A percentile compares a stretch with the other conserved stretches of the same genome.
These are phyloP conservation scores for Lumbricus terrestris DNA, from an alignment of 2,888 invertebrate species.

Conservation along the genomic window DNA sequence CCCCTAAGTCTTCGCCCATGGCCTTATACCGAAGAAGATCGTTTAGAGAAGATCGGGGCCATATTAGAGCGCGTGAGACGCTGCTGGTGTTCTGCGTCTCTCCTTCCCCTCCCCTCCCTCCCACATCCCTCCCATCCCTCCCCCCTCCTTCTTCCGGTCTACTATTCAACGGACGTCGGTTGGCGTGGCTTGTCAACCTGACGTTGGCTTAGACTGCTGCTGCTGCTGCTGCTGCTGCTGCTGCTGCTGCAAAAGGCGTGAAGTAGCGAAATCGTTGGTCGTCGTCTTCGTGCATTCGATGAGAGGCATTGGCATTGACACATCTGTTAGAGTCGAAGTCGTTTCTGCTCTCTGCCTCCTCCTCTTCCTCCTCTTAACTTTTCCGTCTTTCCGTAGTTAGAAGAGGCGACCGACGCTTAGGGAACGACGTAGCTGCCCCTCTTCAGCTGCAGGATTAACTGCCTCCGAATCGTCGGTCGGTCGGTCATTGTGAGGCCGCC, in stretches of 20 bases:
- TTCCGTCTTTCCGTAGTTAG: too few relatives aligned
- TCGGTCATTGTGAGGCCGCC: background rate
- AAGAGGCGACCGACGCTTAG: background rate
- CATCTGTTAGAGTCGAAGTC: too few relatives aligned
- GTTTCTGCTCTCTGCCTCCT: too few relatives aligned
- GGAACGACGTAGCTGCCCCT: background rate
- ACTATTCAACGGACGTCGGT: background rate
- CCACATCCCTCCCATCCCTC: background rate
- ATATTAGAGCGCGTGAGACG: background rate
- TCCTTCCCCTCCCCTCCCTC: background rate
- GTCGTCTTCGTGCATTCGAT: background rate
- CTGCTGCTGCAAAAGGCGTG: background rate
- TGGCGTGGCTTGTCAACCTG: background rate
- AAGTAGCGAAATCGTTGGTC: background rate
- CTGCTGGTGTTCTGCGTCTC: background rate
- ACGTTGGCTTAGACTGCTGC: background rate
- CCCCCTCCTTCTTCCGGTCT: background rate
- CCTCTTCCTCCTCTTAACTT: background rate
- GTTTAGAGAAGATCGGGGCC: background rate
- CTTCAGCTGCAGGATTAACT: too few relatives aligned
- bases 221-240: background rate
- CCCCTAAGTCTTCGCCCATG: too few relatives aligned
- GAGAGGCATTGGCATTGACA: background rate
- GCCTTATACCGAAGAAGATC: background rate
- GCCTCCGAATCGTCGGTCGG: background rate